phyloP scores from a whole-genome alignment of 2,113 vertebrate genomes.

The Epinephelus cyanopodus region DNA sequence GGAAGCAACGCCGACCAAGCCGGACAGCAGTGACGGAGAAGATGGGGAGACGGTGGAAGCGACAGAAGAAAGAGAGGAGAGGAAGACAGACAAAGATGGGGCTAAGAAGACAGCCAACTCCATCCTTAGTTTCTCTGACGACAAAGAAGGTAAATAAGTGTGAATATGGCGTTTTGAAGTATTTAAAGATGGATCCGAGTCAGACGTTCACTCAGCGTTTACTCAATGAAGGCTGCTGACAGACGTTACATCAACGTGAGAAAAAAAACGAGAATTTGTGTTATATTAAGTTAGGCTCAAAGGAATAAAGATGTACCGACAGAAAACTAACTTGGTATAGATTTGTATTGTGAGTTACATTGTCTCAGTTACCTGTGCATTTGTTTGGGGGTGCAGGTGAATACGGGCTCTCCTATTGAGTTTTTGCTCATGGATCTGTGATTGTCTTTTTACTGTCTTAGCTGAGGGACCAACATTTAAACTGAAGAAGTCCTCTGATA shows the following conservation, averaged over 20 bases:
- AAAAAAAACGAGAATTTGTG: not conserved
- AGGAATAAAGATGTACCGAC: not conserved
- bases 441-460: slow-evolving; percentile 52
- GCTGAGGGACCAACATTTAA: slow-evolving; percentile 82
- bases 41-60: slow-evolving; percentile 13
- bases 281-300: not conserved
- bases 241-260: not conserved
- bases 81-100: slow-evolving; percentile 11
- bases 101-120: slow-evolving; percentile 47
- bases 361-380: not conserved
- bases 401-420: not conserved
- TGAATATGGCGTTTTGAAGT: not conserved
- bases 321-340: not conserved
- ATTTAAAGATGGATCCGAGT: not conserved
- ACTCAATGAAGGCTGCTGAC: not conserved
- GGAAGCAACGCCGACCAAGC: slow-evolving; percentile 55
- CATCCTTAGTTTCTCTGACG: slow-evolving; percentile 77
- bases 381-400: not conserved
- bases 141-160: slow-evolving; percentile 77
- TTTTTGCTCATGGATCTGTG: not conserved
- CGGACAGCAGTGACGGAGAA: slow-evolving; percentile 59
- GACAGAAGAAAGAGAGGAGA: slow-evolving; percentile 31
- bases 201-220: not conserved
- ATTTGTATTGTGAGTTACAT: not conserved
- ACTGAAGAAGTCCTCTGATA: slow-evolving; percentile 85